These are phyloP conservation scores for Polietes domitor DNA, from an alignment of 2,888 invertebrate genomes.

Conservation along the genomic window DNA sequence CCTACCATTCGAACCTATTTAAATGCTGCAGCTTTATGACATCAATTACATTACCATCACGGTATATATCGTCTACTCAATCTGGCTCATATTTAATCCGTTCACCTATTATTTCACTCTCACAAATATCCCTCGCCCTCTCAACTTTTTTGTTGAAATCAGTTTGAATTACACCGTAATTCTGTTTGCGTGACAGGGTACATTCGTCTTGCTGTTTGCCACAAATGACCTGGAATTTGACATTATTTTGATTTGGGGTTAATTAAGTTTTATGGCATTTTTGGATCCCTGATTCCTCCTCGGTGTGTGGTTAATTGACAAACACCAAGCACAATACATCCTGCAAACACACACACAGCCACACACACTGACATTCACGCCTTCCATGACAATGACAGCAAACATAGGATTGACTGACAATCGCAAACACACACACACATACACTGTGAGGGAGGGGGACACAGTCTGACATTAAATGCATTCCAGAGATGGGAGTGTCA, in stretches of 20 bases:
- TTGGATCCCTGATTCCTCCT: slow-evolving; percentile 10
- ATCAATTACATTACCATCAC: too few relatives aligned
- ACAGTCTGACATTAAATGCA: not conserved
- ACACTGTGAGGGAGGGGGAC: too few relatives aligned
- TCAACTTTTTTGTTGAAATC: too few relatives aligned
- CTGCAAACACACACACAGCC: not conserved
- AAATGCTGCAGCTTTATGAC: too few relatives aligned
- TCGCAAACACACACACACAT: not conserved
- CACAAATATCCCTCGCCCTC: too few relatives aligned
- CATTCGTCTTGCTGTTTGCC: not conserved
- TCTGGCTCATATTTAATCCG: too few relatives aligned
- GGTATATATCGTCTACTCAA: too few relatives aligned
- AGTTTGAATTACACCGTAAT: too few relatives aligned
- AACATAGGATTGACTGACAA: not conserved
- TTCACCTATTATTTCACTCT: too few relatives aligned
- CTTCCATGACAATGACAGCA: not conserved
- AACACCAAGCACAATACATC: slow-evolving; percentile 30
- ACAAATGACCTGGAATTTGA: slow-evolving; percentile 40
- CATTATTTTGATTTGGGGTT: slow-evolving; percentile 65
- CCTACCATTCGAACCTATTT: too few relatives aligned
- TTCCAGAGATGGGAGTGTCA: slow-evolving; percentile 17
- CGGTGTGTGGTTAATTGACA: slow-evolving; percentile 56
- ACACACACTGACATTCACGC: not conserved
- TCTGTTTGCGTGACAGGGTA: too few relatives aligned
- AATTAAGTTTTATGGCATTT: slow-evolving; percentile 54